Evolutionary conservation across 2,888 invertebrate genomes (phyloP).

Genomic region (Cantharis lateralis): DNA sequence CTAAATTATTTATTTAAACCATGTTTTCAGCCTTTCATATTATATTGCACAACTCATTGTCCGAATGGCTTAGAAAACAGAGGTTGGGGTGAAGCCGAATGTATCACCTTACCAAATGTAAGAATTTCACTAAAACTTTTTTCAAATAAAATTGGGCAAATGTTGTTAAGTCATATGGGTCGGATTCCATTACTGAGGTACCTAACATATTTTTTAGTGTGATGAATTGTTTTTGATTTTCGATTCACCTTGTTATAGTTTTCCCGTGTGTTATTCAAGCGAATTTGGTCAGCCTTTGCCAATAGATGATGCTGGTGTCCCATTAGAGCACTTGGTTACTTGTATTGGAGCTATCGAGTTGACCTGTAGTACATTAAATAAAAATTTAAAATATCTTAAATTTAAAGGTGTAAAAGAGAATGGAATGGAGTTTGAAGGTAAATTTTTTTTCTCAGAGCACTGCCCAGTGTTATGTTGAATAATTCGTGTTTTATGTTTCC

Average conservation of each 20-base stretch:
- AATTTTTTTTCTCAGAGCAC: conserved; percentile 5
- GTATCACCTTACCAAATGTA: conserved; percentile 66
- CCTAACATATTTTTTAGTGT: background rate
- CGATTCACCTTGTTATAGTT: conserved; percentile 57
- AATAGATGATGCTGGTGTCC: conserved; percentile 75
- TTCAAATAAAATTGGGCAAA: conserved; percentile 65
- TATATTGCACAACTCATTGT: conserved; percentile 71
- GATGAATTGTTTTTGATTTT: background rate
- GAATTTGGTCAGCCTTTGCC: conserved; percentile 67
- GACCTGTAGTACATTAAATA: conserved; percentile 54
- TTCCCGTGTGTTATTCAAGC: conserved; percentile 80
- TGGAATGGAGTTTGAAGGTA: conserved; percentile 36
- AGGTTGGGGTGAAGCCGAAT: conserved; percentile 76
- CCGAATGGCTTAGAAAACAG: conserved; percentile 63
- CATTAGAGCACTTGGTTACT: conserved; percentile 87
- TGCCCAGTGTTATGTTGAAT: background rate
- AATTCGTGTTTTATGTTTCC: background rate
- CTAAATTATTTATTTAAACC: conserved; percentile 2
- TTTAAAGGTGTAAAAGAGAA: conserved; percentile 39
- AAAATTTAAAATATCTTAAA: conserved; percentile 50
- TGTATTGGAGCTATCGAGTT: conserved; percentile 73
- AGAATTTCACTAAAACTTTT: conserved; percentile 71
- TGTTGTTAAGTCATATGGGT: conserved; percentile 77
- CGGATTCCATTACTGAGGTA: conserved; percentile 80
- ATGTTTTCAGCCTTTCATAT: conserved; percentile 50